Conservation (phyloP, 1,140 invertebrate genomes). For the Cephus cinctus region DNA sequence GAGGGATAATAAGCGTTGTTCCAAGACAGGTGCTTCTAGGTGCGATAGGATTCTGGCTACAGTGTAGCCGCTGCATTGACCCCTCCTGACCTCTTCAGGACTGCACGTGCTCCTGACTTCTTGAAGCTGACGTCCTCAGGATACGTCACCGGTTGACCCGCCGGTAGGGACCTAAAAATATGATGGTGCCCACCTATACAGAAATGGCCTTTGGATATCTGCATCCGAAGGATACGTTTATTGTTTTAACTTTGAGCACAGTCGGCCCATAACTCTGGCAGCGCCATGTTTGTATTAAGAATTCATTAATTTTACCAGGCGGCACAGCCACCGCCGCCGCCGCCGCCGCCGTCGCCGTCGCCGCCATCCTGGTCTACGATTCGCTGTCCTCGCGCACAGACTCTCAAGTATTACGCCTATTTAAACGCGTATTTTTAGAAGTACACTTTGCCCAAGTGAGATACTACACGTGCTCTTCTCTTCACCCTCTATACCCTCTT, state of each 20-base stretch:
- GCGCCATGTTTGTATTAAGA: slow-evolving; percentile 32
- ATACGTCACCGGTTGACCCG: no score
- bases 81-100: no score
- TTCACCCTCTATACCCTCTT: no score
- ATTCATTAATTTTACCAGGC: slow-evolving; percentile 27
- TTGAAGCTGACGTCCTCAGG: no score
- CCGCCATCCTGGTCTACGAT: background rate
- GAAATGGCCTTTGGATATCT: slow-evolving; percentile 38
- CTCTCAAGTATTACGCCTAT: slow-evolving; percentile 2
- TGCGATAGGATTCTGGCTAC: no score
- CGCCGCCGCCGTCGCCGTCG: background rate
- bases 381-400: slow-evolving; percentile 3
- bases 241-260: slow-evolving; percentile 44
- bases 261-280: slow-evolving; percentile 12
- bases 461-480: slow-evolving; percentile 4
- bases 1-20: no score
- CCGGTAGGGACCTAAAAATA: slow-evolving; percentile 6
- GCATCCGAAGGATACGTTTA: slow-evolving; percentile 34
- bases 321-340: background rate
- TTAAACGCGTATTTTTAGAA: slow-evolving; percentile 3
- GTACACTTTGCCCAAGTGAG: slow-evolving; percentile 6
- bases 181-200: background rate
- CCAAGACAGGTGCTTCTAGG: no score
- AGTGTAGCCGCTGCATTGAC: no score
- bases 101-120: no score